These are phyloP conservation scores for Eumaeus atala DNA, from an alignment of 1,140 invertebrate species.

Conservation along the genomic window DNA sequence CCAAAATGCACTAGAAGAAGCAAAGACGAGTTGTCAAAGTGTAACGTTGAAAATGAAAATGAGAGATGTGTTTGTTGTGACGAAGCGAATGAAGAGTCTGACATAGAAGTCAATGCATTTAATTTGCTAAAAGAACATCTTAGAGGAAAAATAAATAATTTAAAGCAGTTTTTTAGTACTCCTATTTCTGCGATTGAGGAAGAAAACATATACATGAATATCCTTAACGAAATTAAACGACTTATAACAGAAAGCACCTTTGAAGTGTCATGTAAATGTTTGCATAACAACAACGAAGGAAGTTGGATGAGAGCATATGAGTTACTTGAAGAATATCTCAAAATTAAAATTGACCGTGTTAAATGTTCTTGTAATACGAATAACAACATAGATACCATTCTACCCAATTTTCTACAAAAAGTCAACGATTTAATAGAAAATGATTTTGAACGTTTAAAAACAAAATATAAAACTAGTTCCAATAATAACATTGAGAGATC, in stretches of 20 bases:
- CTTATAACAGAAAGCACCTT: conserved; percentile 43
- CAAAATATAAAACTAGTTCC: conserved; percentile 32
- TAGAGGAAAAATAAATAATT: conserved; percentile 42
- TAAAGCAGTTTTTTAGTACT: conserved; percentile 32
- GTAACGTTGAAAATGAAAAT: conserved; percentile 16
- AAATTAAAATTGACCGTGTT: conserved; percentile 52
- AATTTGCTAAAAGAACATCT: conserved; percentile 54
- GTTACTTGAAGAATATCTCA: conserved; percentile 58
- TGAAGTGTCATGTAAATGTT: conserved; percentile 37
- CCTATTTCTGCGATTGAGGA: conserved; percentile 38
- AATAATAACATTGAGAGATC: conserved; percentile 15
- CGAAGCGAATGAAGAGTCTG: conserved; percentile 32
- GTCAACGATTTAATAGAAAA: conserved; percentile 52
- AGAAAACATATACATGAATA: conserved; percentile 38
- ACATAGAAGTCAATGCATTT: conserved; percentile 58
- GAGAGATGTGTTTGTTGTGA: conserved; percentile 47
- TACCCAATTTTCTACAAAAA: conserved; percentile 43
- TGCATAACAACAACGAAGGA: conserved; percentile 23
- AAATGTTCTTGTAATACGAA: conserved; percentile 38
- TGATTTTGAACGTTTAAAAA: conserved; percentile 51
- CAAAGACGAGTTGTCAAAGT: not conserved
- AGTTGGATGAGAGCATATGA: conserved; percentile 52
- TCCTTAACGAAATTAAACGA: conserved; percentile 47
- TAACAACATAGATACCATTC: conserved; percentile 26
- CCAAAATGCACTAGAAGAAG: conserved; percentile 14